Conservation (phyloP, 2,888 invertebrate species). For the Ochlodes sylvanus region DNA sequence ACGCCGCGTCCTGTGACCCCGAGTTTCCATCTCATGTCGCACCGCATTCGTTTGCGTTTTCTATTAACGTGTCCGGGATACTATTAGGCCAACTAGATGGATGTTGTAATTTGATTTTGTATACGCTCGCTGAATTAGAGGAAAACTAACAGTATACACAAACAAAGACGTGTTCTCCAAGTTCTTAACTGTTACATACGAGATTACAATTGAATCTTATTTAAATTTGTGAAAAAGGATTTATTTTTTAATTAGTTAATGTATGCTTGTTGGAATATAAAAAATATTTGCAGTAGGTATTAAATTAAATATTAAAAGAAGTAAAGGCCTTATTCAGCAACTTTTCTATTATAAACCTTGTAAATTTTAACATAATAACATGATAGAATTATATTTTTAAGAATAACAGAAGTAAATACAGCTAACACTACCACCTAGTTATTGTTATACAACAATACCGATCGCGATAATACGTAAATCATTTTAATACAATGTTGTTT, state of each 20-base stretch:
- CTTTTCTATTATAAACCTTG: no score
- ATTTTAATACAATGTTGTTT: no score
- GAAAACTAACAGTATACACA: constrained; percentile 51
- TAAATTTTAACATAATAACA: no score
- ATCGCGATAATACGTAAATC: no score
- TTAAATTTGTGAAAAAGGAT: constrained; percentile 15
- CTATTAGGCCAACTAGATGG: constrained; percentile 72
- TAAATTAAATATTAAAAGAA: no score
- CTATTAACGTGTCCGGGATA: constrained; percentile 74
- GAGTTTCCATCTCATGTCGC: constrained; percentile 64
- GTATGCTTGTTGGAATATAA: no score
- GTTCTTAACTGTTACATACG: constrained; percentile 39
- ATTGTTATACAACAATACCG: no score
- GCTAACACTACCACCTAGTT: no score
- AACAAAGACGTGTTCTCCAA: constrained; percentile 42
- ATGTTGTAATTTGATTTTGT: constrained; percentile 73
- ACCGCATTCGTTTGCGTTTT: constrained; percentile 74
- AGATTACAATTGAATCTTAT: constrained; percentile 35
- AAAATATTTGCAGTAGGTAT: no score
- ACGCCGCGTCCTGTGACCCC: constrained; percentile 61
- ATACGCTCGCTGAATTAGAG: constrained; percentile 63
- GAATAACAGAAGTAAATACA: no score
- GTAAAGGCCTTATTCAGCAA: no score
- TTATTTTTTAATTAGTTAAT: neutral
- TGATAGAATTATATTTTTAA: no score